Percentiles rank a stretch among this genome's conserved stretches.
phyloP scores from a whole-genome alignment of 1,140 invertebrate species.

The Drosophila nebulosa region DNA sequence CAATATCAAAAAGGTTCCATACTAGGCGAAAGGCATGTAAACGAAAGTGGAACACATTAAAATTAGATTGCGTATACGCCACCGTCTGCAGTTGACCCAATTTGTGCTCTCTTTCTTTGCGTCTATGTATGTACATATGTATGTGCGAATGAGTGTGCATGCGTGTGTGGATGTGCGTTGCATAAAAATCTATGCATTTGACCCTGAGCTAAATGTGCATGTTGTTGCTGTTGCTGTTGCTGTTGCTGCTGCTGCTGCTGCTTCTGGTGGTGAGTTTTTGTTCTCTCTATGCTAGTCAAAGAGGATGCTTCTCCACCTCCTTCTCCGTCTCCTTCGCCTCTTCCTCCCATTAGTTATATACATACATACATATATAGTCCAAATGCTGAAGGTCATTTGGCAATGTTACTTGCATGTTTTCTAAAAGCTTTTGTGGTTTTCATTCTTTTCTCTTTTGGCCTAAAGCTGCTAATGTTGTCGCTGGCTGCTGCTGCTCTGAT shows the following conservation, averaged over 20 bases:
- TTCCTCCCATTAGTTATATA: slow-evolving; percentile 1
- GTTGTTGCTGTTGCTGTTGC: slow-evolving; percentile 56
- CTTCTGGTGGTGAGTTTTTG: too few species aligned
- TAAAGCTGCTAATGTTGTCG: slow-evolving; percentile 21
- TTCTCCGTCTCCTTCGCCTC: too few species aligned
- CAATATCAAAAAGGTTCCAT: slow-evolving; percentile 87
- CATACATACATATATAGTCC: background rate
- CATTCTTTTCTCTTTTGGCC: slow-evolving; percentile 31
- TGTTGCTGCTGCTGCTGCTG: too few species aligned
- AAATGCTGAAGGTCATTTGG: slow-evolving; percentile 66
- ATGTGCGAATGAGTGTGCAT: slow-evolving; percentile 11
- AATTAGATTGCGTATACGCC: background rate
- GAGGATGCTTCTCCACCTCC: slow-evolving; percentile 1
- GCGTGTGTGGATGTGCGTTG: slow-evolving; percentile 27
- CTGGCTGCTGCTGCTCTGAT: slow-evolving; percentile 26
- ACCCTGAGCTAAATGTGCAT: slow-evolving; percentile 74
- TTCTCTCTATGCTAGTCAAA: background rate
- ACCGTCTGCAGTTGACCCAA: background rate
- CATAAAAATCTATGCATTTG: slow-evolving; percentile 60
- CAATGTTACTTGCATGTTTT: slow-evolving; percentile 58
- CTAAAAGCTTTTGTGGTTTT: slow-evolving; percentile 49
- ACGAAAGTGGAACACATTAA: background rate
- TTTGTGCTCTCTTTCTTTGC: slow-evolving; percentile 1
- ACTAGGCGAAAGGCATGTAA: slow-evolving; percentile 82
- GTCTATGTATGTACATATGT: background rate